Percentiles rank a stretch among this genome's conserved stretches.
phyloP scores from a whole-genome alignment of 2,888 invertebrate species.

The Drosophila rellima region DNA sequence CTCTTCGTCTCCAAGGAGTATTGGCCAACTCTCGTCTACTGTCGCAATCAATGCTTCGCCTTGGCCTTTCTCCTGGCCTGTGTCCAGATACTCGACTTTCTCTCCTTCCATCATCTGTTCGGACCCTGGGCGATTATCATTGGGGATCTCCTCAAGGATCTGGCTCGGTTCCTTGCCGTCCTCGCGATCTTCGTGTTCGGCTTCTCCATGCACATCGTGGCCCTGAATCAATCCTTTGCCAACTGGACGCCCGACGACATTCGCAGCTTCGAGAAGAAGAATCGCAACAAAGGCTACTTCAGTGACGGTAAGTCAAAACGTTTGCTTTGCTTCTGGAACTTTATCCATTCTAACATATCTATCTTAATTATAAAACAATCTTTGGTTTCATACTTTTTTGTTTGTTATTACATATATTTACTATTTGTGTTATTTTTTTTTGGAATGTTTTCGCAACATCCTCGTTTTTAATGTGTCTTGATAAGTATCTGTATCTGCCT shows the following conservation, averaged over 20 bases:
- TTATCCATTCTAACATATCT: slow-evolving; percentile 9
- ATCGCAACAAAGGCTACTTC: slow-evolving; percentile 87
- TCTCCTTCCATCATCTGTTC: slow-evolving; percentile 99
- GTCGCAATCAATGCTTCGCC: slow-evolving; percentile 98
- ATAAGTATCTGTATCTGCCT: slow-evolving; percentile 85
- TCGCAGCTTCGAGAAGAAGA: slow-evolving; percentile 87
- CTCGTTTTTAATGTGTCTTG: slow-evolving; percentile 78
- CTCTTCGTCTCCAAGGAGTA: slow-evolving; percentile 89
- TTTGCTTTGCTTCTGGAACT: slow-evolving; percentile 65
- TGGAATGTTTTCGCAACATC: slow-evolving; percentile 76
- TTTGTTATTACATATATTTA: background rate
- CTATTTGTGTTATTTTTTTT: slow-evolving; percentile 37
- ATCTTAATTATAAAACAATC: slow-evolving; percentile 14
- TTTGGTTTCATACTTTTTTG: slow-evolving; percentile 30
- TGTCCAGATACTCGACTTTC: slow-evolving; percentile 98
- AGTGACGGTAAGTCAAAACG: slow-evolving; percentile 90
- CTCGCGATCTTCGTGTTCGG: slow-evolving; percentile 99
- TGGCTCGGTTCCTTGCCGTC: slow-evolving; percentile 98
- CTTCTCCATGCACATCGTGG: slow-evolving; percentile 98
- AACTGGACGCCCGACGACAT: slow-evolving; percentile 89
- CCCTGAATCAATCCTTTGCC: slow-evolving; percentile 97
- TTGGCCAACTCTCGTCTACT: slow-evolving; percentile 96
- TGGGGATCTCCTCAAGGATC: slow-evolving; percentile 96
- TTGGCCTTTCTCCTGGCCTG: slow-evolving; percentile 97
- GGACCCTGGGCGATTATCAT: slow-evolving; percentile 99